Base-by-base conservation (phyloP, 2,888 invertebrate species). In the Aporophyla lueneburgensis region DNA sequence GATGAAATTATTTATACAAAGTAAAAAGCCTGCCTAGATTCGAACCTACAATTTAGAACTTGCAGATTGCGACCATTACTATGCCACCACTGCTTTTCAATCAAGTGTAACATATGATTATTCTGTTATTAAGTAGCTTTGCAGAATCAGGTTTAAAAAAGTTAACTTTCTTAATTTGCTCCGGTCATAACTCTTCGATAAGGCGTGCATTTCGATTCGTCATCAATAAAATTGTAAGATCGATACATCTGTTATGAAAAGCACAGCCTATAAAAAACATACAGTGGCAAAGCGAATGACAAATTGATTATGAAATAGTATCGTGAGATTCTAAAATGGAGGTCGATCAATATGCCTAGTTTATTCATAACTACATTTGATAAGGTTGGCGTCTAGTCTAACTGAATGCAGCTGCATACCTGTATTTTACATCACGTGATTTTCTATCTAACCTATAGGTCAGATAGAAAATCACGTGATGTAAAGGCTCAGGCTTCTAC, bases 231-330 rank as follows among this genome's bases (percentile, higher is more conserved):
- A 73, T 49, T 73, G 49, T 24, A 58, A 40, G 16, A 46, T 54
- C 5, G 19, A 46, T 59, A 16, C 51, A 46, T 49, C 54, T 49
- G 19, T 62, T 54, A 0, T 40, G 10, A 49, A 33, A 21, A 33
- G 16, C 14, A 51, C 16, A 51, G 2, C 0, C 21, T 9, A 53
- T 70, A 12, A 70, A 33, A 40, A 80, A 24, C 24, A 40, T 24
- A 46, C 71, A 71, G 61, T 61, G 53, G 21, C 59, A 71, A 46
- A 76, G 61, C 46, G 59, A 71, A 80, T 53, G 33, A 61, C 19
- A 71, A 79, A 61, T 80, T 24, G 16, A 43, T 59, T 33, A 10
- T 24, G n/a, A 68, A 75, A 51, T 58, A 14, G 58, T 76, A 9
- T 46, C 33, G 16, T 58, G 51, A 71, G 40, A 58, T 78, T 16